These are phyloP conservation scores for Latrodectus geometricus DNA, from an alignment of 1,140 invertebrate species.

Conservation along the genomic window DNA sequence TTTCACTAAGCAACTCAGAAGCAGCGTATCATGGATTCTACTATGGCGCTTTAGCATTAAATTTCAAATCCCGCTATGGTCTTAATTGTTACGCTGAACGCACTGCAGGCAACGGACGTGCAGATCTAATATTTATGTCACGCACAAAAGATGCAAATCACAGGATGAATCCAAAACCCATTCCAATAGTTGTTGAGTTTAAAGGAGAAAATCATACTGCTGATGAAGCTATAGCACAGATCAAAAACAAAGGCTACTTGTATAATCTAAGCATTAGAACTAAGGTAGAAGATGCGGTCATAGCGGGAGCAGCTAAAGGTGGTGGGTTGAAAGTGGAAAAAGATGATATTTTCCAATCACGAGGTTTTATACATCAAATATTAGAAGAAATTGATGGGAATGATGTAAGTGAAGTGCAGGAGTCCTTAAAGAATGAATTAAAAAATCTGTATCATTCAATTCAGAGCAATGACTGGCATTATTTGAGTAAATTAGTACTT, in stretches of 20 bases:
- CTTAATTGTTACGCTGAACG: constrained; percentile 26
- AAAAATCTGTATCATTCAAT: no score
- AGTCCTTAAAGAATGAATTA: no score
- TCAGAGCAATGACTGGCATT: no score
- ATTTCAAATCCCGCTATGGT: constrained; percentile 37
- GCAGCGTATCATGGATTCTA: constrained; percentile 33
- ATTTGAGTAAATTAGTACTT: not conserved
- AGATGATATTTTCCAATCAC: constrained; percentile 11
- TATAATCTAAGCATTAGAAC: constrained; percentile 22
- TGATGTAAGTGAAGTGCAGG: no score
- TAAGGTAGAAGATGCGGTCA: constrained; percentile 7
- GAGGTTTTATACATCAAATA: constrained; percentile 5
- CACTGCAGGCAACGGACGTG: constrained; percentile 33
- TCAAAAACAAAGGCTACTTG: constrained; percentile 20
- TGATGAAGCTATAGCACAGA: constrained; percentile 28
- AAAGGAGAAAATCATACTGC: not conserved
- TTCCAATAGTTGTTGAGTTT: no score
- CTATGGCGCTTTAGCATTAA: constrained; percentile 40
- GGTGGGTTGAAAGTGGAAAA: constrained; percentile 18
- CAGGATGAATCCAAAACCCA: no score
- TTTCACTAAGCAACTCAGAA: constrained; percentile 7
- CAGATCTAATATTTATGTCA: constrained; percentile 37
- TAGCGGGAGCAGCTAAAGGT: not conserved
- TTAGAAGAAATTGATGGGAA: not conserved
- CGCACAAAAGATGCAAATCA: no score